Conservation (phyloP, 2,888 invertebrate species). For the Alentia gelatinosa region DNA sequence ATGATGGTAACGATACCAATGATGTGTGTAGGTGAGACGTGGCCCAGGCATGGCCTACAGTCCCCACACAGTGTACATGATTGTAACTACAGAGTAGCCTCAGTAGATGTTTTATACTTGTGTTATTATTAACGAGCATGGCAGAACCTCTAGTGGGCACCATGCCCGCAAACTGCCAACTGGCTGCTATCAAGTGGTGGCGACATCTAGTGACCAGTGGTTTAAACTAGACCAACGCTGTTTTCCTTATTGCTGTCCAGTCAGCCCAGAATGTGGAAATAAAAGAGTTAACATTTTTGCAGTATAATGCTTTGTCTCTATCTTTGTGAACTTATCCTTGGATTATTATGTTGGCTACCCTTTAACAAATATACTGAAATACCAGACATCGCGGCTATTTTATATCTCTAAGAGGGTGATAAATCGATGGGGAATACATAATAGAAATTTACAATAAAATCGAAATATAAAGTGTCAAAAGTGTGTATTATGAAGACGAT, state of each 20-base stretch:
- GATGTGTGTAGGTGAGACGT: not conserved
- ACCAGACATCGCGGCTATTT: too few relatives aligned
- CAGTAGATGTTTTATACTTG: not conserved
- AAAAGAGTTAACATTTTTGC: constrained; percentile 20
- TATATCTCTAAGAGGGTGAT: too few relatives aligned
- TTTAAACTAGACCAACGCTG: constrained; percentile 16
- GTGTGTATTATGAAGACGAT: too few relatives aligned
- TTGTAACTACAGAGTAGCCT: not conserved
- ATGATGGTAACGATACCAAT: not conserved
- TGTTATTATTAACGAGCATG: not conserved
- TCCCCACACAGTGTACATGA: not conserved
- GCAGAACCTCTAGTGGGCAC: not conserved
- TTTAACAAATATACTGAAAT: too few relatives aligned
- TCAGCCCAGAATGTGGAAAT: constrained; percentile 22
- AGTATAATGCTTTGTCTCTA: not conserved
- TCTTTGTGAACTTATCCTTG: too few relatives aligned
- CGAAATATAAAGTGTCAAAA: too few relatives aligned
- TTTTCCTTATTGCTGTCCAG: constrained; percentile 10
- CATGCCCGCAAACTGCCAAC: not conserved
- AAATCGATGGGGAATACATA: too few relatives aligned
- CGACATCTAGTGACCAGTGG: not conserved
- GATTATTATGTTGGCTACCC: too few relatives aligned
- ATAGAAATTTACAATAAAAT: too few relatives aligned
- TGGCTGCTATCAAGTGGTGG: not conserved
- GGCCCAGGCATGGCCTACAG: not conserved